These are phyloP conservation scores for Maconellicoccus hirsutus DNA, from an alignment of 1,140 invertebrate species.

Conservation along the genomic window DNA sequence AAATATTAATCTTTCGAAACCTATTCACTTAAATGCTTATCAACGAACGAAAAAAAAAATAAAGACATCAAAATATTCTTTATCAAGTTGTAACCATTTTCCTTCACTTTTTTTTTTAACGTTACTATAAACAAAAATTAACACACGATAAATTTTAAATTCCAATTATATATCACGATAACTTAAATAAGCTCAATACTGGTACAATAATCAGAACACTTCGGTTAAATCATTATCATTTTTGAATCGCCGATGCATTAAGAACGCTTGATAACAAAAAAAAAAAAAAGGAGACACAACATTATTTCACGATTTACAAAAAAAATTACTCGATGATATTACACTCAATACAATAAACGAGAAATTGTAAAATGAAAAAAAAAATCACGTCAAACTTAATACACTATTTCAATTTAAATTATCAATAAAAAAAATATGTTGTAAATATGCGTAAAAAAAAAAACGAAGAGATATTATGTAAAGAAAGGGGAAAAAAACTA, in stretches of 20 bases:
- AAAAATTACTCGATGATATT: slow-evolving; percentile 3
- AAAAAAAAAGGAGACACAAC: no score
- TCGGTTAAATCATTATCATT: no score
- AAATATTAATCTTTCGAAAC: not conserved
- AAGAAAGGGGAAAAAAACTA: not conserved
- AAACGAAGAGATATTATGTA: not conserved
- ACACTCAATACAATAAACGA: not conserved
- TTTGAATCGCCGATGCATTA: no score
- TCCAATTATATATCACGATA: not conserved
- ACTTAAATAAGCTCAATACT: slow-evolving; percentile 5
- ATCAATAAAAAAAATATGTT: not conserved
- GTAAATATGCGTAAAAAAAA: not conserved
- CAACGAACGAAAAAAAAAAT: no score
- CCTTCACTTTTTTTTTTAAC: no score
- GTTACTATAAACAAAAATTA: not conserved
- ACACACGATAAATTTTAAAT: slow-evolving; percentile 3
- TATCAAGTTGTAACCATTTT: no score
- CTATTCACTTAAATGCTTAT: no score
- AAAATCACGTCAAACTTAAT: slow-evolving; percentile 13
- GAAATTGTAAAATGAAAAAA: slow-evolving; percentile 18
- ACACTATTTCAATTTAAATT: not conserved
- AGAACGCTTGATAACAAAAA: no score
- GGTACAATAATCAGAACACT: slow-evolving; percentile 1
- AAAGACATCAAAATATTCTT: no score
- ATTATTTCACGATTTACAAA: not conserved